Percentiles rank a stretch among this genome's conserved stretches.
These are phyloP conservation scores for Arbacia lixula DNA, from an alignment of 53 echinoderm and acorn worm genomes.

Conservation along the genomic window DNA sequence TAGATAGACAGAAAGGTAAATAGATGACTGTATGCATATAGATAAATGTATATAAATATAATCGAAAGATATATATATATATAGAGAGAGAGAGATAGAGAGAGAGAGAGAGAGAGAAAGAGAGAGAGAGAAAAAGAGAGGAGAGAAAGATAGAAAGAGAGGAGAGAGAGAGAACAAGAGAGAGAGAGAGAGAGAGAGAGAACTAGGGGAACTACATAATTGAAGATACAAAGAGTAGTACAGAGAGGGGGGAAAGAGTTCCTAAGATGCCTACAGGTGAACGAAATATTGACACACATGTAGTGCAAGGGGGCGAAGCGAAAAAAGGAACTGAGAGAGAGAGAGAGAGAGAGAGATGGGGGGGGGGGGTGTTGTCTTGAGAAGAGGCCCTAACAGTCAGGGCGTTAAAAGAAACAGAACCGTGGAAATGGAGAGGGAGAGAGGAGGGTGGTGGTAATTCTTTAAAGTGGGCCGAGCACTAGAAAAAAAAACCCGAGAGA, in stretches of 20 bases:
- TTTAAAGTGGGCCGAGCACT: no score
- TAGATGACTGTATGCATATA: no score
- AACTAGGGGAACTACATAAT: slow-evolving; percentile 15
- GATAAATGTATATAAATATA: no score
- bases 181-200: slow-evolving; percentile 29
- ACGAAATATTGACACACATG: no score
- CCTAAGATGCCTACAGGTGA: no score
- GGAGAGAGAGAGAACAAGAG: background rate
- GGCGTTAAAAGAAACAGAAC: slow-evolving; percentile 25
- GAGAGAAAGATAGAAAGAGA: slow-evolving; percentile 2
- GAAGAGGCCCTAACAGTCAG: background rate
- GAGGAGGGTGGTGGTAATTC: slow-evolving; percentile 35
- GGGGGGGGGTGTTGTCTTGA: background rate
- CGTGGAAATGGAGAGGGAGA: slow-evolving; percentile 24
- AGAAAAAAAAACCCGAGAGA: no score
- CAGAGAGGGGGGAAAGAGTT: no score
- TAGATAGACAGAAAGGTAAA: no score
- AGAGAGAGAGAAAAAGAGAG: background rate
- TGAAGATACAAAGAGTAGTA: no score
- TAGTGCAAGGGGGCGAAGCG: no score
- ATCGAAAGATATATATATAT: no score
- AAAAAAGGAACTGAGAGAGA: background rate
- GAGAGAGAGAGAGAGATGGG: background rate
- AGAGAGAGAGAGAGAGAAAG: background rate
- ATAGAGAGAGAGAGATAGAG: no score